Conservation (phyloP, 2,888 invertebrate species). For the Eupeodes luniger region DNA sequence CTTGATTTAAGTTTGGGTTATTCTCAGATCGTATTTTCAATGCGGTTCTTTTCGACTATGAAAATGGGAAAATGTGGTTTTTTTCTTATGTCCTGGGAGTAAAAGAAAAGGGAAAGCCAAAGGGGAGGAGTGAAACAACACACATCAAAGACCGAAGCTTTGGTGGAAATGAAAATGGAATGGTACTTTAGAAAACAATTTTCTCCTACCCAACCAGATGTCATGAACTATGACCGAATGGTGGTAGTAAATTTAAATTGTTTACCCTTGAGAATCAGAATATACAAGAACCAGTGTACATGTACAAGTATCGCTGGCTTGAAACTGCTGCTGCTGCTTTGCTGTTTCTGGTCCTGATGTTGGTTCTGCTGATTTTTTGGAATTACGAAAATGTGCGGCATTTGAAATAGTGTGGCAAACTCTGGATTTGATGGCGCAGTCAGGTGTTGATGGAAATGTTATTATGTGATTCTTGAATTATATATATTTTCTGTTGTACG, state of each 20-base stretch:
- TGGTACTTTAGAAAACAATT: slow-evolving; percentile 70
- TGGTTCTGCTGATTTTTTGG: slow-evolving; percentile 9
- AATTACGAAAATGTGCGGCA: slow-evolving; percentile 33
- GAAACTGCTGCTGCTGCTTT: neutral
- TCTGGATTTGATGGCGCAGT: slow-evolving; percentile 56
- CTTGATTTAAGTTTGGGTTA: slow-evolving; percentile 43
- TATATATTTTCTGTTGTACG: slow-evolving; percentile 34
- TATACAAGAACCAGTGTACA: neutral
- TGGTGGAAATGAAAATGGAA: slow-evolving; percentile 49
- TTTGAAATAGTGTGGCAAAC: slow-evolving; percentile 30
- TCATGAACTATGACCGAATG: slow-evolving; percentile 75
- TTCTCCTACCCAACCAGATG: slow-evolving; percentile 61
- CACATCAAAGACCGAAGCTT: slow-evolving; percentile 34
- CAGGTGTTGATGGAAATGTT: slow-evolving; percentile 71
- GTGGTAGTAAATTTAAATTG: slow-evolving; percentile 74
- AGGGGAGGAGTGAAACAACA: neutral
- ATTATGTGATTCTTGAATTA: slow-evolving; percentile 60
- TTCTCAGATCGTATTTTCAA: slow-evolving; percentile 52
- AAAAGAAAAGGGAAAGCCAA: neutral
- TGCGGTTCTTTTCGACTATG: slow-evolving; percentile 42
- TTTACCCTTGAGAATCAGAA: slow-evolving; percentile 58
- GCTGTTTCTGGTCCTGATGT: neutral
- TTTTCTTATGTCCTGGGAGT: neutral
- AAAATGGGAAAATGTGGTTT: slow-evolving; percentile 66
- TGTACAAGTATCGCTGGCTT: neutral